These are phyloP conservation scores for Papilio protenor DNA, from an alignment of 2,888 invertebrate genomes.

Conservation along the genomic window DNA sequence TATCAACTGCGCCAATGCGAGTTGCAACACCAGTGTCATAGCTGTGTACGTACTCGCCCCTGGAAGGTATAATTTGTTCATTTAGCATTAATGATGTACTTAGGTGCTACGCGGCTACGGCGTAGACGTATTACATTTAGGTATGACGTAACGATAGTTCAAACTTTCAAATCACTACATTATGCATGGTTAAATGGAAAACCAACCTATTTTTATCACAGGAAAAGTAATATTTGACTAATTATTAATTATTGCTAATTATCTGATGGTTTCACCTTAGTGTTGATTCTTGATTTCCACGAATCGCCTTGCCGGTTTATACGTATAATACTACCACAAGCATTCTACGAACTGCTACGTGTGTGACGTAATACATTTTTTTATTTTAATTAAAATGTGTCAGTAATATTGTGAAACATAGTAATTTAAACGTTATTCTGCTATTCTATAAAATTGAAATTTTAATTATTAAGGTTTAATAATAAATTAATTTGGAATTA, in stretches of 20 bases:
- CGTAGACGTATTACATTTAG: background rate
- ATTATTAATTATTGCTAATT: background rate
- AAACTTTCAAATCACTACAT: background rate
- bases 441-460: too few relatives aligned
- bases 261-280: background rate
- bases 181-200: background rate
- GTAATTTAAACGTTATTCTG: too few relatives aligned
- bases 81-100: background rate
- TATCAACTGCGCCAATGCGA: constrained; percentile 63
- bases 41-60: constrained; percentile 63
- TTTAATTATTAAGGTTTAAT: background rate
- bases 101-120: background rate
- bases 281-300: too few relatives aligned
- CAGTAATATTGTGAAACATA: background rate
- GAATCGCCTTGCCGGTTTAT: background rate
- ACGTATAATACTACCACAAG: background rate
- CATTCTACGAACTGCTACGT: constrained; percentile 7
- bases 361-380: background rate
- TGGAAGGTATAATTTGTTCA: constrained; percentile 56
- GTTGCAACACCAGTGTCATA: constrained; percentile 60
- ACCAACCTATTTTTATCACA: too few relatives aligned
- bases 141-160: background rate
- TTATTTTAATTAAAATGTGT: background rate
- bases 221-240: background rate
- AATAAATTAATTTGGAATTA: background rate